Conservation (phyloP, 2,113 vertebrate species). For the Bubo bubo region DNA sequence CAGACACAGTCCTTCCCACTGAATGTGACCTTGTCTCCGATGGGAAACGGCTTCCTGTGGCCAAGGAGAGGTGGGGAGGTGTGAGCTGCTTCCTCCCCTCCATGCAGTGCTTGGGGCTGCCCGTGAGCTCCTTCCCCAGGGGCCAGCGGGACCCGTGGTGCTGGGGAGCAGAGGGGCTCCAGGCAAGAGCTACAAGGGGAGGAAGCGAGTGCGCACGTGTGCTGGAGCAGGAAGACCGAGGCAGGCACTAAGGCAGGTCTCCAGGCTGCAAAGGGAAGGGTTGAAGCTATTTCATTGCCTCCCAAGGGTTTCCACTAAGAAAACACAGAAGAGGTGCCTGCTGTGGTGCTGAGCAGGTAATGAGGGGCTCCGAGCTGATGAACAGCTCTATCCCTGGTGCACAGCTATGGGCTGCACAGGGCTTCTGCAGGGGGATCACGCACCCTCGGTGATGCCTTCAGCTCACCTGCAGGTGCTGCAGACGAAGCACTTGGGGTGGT, state of each 20-base stretch:
- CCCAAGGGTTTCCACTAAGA: neutral
- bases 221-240: neutral
- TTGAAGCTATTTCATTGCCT: neutral
- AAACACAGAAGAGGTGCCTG: neutral
- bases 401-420: neutral
- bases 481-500: slow-evolving; percentile 98
- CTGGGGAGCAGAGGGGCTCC: neutral
- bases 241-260: neutral
- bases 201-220: fast-evolving
- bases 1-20: slow-evolving; percentile 97
- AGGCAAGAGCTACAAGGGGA: neutral
- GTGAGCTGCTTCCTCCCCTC: neutral
- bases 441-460: neutral
- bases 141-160: fast-evolving
- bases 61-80: neutral
- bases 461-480: slow-evolving; percentile 95
- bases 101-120: neutral
- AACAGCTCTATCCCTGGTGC: neutral
- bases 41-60: slow-evolving; percentile 94
- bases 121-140: neutral
- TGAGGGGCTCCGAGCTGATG: fast-evolving
- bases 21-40: slow-evolving; percentile 97
- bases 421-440: neutral
- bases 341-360: neutral
- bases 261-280: neutral